Evolutionary conservation across 2,113 vertebrate genomes (phyloP).

Genomic region (Melanerpes aurifrons): DNA sequence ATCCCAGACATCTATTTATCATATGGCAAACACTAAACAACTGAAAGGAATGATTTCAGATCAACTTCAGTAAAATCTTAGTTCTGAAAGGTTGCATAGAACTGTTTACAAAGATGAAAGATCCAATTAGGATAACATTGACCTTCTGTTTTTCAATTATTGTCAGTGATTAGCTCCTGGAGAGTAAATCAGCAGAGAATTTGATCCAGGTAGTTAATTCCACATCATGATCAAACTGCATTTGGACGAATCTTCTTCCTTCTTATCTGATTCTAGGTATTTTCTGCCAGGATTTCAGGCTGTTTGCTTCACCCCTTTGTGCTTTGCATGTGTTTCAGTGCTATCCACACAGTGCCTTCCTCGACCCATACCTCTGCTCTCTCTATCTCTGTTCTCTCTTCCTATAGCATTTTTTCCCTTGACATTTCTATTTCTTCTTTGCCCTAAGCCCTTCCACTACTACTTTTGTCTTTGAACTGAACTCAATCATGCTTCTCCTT

Average conservation of each 20-base stretch:
- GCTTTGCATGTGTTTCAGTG: neutral
- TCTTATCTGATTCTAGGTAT: neutral
- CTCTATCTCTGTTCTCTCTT: neutral
- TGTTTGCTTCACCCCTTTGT: neutral
- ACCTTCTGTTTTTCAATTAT: neutral
- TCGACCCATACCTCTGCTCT: neutral
- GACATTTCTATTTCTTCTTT: neutral
- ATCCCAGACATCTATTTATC: neutral
- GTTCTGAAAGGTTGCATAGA: neutral
- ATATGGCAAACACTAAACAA: neutral
- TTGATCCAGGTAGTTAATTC: neutral
- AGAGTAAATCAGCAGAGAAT: neutral
- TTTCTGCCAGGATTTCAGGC: neutral
- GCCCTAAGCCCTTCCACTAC: neutral
- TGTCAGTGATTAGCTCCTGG: neutral
- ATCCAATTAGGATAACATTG: neutral
- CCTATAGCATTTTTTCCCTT: neutral
- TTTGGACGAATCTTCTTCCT: neutral
- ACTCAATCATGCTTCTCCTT: neutral
- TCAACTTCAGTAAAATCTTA: neutral
- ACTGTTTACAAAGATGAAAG: neutral
- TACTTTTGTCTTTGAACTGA: neutral
- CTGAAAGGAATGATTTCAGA: neutral
- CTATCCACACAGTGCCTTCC: neutral
- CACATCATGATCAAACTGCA: neutral